Evolutionary conservation across 2,113 vertebrate species (phyloP).

Genomic region (Mus pahari): DNA sequence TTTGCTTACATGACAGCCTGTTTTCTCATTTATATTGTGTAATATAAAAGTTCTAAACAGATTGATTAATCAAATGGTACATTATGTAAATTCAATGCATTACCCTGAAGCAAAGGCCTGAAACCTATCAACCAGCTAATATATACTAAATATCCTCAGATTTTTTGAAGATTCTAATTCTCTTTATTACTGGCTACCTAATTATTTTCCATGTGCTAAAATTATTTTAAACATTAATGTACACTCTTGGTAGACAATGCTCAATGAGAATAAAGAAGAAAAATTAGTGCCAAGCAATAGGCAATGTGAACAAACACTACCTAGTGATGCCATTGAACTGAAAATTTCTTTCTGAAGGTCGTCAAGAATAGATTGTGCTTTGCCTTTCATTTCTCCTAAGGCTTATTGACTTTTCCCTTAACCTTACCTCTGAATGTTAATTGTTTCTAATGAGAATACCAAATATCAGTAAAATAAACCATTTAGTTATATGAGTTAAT

Average conservation of each 20-base stretch:
- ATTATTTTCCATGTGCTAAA: slow-evolving; percentile 40
- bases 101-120: not conserved
- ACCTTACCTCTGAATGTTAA: slow-evolving; percentile 70
- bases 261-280: slow-evolving; percentile 65
- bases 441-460: slow-evolving; percentile 74
- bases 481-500: slow-evolving; percentile 51
- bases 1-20: not conserved
- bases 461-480: slow-evolving; percentile 70
- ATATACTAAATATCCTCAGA: not conserved
- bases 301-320: slow-evolving; percentile 19
- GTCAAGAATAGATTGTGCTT: slow-evolving; percentile 57
- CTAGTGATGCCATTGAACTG: slow-evolving; percentile 34
- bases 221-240: slow-evolving; percentile 46
- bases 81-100: not conserved
- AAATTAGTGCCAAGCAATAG: slow-evolving; percentile 20
- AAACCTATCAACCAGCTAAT: not conserved
- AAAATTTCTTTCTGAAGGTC: slow-evolving; percentile 61
- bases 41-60: slow-evolving; percentile 17
- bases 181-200: not conserved
- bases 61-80: not conserved
- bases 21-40: not conserved
- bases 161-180: slow-evolving; percentile 22
- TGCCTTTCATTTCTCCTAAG: slow-evolving; percentile 71
- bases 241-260: not conserved
- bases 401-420: slow-evolving; percentile 72